phyloP scores from a whole-genome alignment of 2,113 vertebrate species.

The Oncorhynchus gorbuscha region DNA sequence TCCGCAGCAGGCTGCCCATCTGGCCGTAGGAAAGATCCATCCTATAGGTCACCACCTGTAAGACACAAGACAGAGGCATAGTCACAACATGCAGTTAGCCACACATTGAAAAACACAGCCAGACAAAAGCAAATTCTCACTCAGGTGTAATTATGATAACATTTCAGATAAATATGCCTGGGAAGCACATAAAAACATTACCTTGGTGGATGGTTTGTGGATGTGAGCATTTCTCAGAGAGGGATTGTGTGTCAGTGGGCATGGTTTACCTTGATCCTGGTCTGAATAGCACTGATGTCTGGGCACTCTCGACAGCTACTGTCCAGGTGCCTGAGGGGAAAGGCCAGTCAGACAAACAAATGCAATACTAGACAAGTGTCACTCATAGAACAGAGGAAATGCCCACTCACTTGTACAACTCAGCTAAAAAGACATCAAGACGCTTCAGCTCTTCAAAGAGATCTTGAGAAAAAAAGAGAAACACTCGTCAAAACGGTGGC shows the following conservation, averaged over 20 bases:
- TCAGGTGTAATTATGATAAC: too few relatives aligned
- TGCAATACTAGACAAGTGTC: not conserved
- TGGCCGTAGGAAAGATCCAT: conserved; percentile 77
- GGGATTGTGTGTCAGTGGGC: not conserved
- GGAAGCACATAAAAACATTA: not conserved
- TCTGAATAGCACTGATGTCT: conserved; percentile 69
- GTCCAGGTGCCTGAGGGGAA: conserved; percentile 64
- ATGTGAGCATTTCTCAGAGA: not conserved
- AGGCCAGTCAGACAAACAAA: not conserved
- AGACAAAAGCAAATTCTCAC: too few relatives aligned
- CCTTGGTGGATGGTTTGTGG: too few relatives aligned
- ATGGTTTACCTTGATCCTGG: conserved; percentile 70
- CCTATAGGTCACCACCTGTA: not conserved
- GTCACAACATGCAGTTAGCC: not conserved
- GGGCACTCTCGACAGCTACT: conserved; percentile 49
- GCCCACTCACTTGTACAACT: conserved; percentile 74
- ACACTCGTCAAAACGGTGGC: too few relatives aligned
- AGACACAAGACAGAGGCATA: not conserved
- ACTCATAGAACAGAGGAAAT: not conserved
- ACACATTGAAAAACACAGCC: too few relatives aligned
- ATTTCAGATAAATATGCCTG: too few relatives aligned
- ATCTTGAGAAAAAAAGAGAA: conserved; percentile 62
- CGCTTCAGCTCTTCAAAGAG: conserved; percentile 78
- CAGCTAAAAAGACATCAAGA: conserved; percentile 71
- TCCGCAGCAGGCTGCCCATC: conserved; percentile 78